Evolutionary conservation across 2,113 vertebrate species (phyloP).

Genomic region (Ctenomys sociabilis): DNA sequence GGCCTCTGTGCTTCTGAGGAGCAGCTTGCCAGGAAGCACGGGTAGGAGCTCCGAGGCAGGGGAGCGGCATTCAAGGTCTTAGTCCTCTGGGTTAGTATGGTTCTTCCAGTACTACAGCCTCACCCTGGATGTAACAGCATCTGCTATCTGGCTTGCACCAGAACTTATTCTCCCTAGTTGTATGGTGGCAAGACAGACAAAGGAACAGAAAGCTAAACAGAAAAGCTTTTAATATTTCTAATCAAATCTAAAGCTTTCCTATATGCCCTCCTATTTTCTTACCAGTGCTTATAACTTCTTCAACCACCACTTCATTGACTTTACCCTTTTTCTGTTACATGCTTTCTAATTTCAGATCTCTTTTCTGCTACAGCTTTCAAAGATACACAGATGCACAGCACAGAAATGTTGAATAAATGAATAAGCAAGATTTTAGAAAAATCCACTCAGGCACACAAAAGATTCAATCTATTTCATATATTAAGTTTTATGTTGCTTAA

Average conservation of each 20-base stretch:
- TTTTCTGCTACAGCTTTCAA: not conserved
- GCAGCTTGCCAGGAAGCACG: not conserved
- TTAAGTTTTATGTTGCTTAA: not conserved
- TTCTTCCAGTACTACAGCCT: not conserved
- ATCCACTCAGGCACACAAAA: not conserved
- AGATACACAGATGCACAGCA: not conserved
- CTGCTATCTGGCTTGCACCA: not conserved
- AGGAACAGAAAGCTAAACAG: not conserved
- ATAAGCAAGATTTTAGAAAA: not conserved
- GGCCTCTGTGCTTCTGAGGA: not conserved
- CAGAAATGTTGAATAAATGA: not conserved
- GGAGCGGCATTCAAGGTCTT: not conserved
- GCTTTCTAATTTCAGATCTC: not conserved
- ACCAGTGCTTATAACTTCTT: not conserved
- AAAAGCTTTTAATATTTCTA: not conserved
- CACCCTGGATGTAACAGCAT: rapidly evolving
- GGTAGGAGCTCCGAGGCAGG: no score
- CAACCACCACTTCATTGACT: not conserved
- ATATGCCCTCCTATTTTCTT: not conserved
- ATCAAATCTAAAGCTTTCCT: not conserved
- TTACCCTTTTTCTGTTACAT: not conserved
- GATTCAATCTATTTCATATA: not conserved
- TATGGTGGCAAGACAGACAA: not conserved
- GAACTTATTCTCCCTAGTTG: not conserved
- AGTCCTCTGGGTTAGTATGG: no score